These are phyloP conservation scores for Eulacestoma nigropectus DNA, from an alignment of 2,113 vertebrate species.

Conservation along the genomic window DNA sequence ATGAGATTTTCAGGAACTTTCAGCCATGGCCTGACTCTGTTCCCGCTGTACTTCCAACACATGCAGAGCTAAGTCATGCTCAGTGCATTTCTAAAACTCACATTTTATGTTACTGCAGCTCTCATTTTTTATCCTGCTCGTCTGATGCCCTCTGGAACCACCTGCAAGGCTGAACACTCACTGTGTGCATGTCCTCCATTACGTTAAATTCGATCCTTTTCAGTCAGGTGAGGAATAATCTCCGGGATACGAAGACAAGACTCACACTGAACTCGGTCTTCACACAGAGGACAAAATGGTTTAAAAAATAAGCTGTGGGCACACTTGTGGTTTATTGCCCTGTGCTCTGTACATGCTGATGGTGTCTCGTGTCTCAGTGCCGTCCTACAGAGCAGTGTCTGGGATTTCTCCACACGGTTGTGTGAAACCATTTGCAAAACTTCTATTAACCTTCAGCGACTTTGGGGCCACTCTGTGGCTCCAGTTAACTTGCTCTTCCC, in stretches of 20 bases:
- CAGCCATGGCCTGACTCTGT: not conserved
- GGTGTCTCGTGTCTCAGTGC: not conserved
- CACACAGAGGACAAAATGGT: not conserved
- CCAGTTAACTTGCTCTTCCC: not conserved
- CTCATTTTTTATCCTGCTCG: accelerated
- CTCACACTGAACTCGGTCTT: not conserved
- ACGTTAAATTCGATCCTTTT: too few relatives aligned
- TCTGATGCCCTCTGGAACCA: not conserved
- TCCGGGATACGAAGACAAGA: not conserved
- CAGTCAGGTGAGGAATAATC: not conserved
- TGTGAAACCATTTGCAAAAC: not conserved
- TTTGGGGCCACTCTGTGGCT: not conserved
- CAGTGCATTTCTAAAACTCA: not conserved
- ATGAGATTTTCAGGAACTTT: not conserved
- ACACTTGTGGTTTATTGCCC: not conserved
- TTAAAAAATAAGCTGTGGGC: not conserved
- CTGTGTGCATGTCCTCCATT: not conserved
- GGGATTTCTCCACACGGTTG: not conserved
- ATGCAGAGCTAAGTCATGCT: not conserved
- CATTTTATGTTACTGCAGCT: not conserved
- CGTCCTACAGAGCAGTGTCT: not conserved
- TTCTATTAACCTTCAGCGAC: not conserved
- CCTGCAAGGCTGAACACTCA: not conserved
- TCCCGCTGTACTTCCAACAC: not conserved
- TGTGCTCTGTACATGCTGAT: not conserved